These are phyloP conservation scores for Campylomormyrus numenius DNA, from an alignment of 2,113 vertebrate genomes.

Conservation along the genomic window DNA sequence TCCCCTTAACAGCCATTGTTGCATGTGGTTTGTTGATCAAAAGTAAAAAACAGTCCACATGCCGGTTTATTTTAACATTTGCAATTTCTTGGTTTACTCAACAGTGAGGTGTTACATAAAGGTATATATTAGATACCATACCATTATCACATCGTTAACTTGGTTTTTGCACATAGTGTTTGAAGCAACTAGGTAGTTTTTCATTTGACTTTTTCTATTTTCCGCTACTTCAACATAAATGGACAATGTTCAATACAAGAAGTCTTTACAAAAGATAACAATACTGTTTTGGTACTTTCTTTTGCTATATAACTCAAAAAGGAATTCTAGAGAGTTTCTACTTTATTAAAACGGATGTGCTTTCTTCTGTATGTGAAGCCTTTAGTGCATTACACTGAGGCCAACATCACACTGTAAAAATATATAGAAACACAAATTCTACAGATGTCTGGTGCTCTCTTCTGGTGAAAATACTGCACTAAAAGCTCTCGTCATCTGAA, in stretches of 20 bases:
- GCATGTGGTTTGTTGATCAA: neutral
- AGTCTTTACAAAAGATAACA: neutral
- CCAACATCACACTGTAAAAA: neutral
- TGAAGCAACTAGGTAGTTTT: neutral
- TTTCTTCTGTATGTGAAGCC: neutral
- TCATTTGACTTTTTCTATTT: neutral
- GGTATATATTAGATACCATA: neutral
- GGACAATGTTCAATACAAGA: neutral
- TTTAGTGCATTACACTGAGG: neutral
- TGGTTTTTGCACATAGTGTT: neutral
- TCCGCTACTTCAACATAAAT: neutral
- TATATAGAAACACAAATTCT: neutral
- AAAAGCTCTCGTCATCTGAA: neutral
- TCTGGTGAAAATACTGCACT: constrained; percentile 30
- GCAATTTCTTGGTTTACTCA: neutral
- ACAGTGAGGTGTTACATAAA: neutral
- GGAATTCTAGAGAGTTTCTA: neutral
- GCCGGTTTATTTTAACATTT: neutral
- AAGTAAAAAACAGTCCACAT: neutral
- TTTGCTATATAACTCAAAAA: neutral
- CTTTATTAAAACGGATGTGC: neutral
- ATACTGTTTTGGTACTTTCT: neutral
- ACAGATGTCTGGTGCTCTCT: constrained; percentile 41
- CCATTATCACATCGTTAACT: neutral
- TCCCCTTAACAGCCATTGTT: neutral